phyloP scores from a whole-genome alignment of 2,113 vertebrate species.

The Cromileptes altivelis region DNA sequence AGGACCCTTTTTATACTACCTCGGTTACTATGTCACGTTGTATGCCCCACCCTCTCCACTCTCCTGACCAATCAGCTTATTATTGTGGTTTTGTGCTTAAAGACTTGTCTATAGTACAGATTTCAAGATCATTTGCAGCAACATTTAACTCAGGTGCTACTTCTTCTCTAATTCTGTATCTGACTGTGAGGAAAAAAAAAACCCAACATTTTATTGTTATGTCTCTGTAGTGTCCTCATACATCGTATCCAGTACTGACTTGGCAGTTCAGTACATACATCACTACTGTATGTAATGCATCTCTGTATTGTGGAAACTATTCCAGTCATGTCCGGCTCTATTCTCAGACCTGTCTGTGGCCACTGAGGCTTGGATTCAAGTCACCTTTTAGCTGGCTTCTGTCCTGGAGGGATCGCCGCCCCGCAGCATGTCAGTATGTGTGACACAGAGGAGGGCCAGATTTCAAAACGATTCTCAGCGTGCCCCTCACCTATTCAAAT shows the following conservation, averaged over 20 bases:
- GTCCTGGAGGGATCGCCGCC: conserved; percentile 33
- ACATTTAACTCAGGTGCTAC: not conserved
- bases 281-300: conserved; percentile 17
- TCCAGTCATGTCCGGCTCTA: conserved; percentile 50
- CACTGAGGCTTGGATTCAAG: conserved; percentile 34
- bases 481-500: not conserved
- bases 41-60: conserved; percentile 45
- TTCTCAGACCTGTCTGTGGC: conserved; percentile 55
- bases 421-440: not conserved
- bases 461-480: conserved; percentile 40
- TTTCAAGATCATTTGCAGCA: not conserved
- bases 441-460: conserved; percentile 16
- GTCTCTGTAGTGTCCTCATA: not conserved
- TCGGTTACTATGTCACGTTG: conserved; percentile 26
- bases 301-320: conserved; percentile 61
- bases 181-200: not conserved
- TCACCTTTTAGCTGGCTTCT: conserved; percentile 11
- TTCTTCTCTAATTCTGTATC: not conserved
- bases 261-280: not conserved
- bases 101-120: not conserved
- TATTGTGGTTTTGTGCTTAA: not conserved
- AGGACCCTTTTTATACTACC: conserved; percentile 66
- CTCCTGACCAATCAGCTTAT: conserved; percentile 59
- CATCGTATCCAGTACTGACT: not conserved
- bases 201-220: not conserved